Percentiles rank a stretch among this genome's conserved stretches.
Conservation (phyloP, 2,888 invertebrate genomes). For the Leptinotarsa peninsularis region DNA sequence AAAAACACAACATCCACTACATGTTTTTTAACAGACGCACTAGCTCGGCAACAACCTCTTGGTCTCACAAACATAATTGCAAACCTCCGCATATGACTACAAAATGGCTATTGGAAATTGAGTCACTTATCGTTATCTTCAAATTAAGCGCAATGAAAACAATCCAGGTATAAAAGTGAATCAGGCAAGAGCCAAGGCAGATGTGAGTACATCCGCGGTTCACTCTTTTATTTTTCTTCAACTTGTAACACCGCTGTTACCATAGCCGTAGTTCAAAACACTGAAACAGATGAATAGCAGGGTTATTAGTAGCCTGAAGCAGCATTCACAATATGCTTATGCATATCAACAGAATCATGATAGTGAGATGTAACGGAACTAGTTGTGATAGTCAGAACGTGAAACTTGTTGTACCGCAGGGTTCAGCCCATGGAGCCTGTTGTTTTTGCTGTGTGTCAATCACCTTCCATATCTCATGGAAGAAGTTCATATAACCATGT, state of each 20-base stretch:
- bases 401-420: too few species aligned
- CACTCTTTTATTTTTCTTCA: slow-evolving; percentile 18
- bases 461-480: too few species aligned
- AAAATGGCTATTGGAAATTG: slow-evolving; percentile 12
- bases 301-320: too few species aligned
- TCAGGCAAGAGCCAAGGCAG: slow-evolving; percentile 22
- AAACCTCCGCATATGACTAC: background rate
- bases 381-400: too few species aligned
- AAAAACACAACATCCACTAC: background rate
- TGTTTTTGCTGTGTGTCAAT: too few species aligned
- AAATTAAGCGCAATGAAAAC: slow-evolving; percentile 16
- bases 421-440: too few species aligned
- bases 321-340: too few species aligned
- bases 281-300: too few species aligned
- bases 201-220: slow-evolving; percentile 22
- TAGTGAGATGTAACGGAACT: too few species aligned
- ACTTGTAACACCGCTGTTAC: background rate
- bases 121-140: slow-evolving; percentile 20
- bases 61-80: slow-evolving; percentile 1
- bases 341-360: too few species aligned
- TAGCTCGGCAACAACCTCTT: background rate
- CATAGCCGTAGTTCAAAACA: background rate
- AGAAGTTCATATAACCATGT: too few species aligned
- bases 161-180: slow-evolving; percentile 8
- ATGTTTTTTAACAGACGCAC: background rate